Evolutionary conservation across 2,113 vertebrate genomes (phyloP).

Genomic region (Platysteira castanea): DNA sequence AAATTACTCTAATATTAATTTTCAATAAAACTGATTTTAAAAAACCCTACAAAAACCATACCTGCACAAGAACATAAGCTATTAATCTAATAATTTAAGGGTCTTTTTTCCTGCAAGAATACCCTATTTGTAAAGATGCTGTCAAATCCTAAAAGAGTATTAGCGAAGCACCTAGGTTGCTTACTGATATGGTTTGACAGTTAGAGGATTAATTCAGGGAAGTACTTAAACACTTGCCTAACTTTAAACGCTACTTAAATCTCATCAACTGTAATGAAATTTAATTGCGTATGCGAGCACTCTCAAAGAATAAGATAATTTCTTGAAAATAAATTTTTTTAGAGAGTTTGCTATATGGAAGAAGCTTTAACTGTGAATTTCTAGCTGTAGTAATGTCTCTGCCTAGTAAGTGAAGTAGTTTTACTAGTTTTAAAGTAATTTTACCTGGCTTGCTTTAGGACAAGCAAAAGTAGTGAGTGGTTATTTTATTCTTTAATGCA

Average conservation of each 20-base stretch:
- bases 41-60: fast-evolving
- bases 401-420: background rate
- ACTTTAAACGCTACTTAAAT: background rate
- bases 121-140: background rate
- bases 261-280: background rate
- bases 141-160: background rate
- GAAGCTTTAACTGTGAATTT: background rate
- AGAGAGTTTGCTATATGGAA: background rate
- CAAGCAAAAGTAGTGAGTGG: background rate
- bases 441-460: background rate
- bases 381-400: background rate
- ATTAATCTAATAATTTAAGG: background rate
- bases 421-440: background rate
- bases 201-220: background rate
- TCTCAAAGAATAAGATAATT: background rate
- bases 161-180: background rate
- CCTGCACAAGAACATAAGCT: background rate
- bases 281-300: background rate
- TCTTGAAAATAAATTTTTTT: background rate
- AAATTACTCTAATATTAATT: background rate
- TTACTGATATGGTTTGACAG: background rate
- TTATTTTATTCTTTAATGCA: background rate
- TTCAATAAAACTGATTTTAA: background rate
- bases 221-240: background rate
- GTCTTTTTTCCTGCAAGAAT: background rate